Conservation (phyloP, 2,113 vertebrate species). For the Cepphus grylle region DNA sequence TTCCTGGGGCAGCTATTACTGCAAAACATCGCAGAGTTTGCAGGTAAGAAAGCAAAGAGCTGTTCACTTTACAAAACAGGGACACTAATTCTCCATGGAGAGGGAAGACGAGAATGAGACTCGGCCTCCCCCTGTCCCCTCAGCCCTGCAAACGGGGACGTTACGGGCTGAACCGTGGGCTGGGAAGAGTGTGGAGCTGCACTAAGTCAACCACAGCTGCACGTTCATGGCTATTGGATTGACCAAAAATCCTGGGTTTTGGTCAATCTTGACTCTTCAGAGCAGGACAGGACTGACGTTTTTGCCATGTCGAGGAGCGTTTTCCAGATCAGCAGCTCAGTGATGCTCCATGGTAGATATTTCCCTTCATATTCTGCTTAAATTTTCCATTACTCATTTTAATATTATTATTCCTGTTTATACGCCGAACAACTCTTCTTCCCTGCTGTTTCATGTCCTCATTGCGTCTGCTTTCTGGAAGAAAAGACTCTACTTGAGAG, state of each 20-base stretch:
- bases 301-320: rapidly evolving
- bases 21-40: not conserved
- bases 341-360: not conserved
- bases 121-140: not conserved
- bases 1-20: not conserved
- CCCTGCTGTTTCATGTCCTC: constrained; percentile 43
- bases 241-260: not conserved
- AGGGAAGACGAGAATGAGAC: not conserved
- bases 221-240: rapidly evolving
- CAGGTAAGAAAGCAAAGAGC: not conserved
- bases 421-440: not conserved
- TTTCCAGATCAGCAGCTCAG: not conserved
- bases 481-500: not conserved
- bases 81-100: rapidly evolving
- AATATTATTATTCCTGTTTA: constrained; percentile 12
- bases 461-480: not conserved
- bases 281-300: not conserved
- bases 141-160: not conserved
- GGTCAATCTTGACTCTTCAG: too few relatives aligned
- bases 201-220: not conserved
- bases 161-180: not conserved
- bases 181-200: not conserved
- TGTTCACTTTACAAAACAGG: not conserved
- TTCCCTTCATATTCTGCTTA: not conserved
- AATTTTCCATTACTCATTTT: not conserved